A percentile compares a stretch with the other conserved stretches of the same genome.
Evolutionary conservation across 2,113 vertebrate species (phyloP).

Genomic region (Dascyllus trimaculatus): DNA sequence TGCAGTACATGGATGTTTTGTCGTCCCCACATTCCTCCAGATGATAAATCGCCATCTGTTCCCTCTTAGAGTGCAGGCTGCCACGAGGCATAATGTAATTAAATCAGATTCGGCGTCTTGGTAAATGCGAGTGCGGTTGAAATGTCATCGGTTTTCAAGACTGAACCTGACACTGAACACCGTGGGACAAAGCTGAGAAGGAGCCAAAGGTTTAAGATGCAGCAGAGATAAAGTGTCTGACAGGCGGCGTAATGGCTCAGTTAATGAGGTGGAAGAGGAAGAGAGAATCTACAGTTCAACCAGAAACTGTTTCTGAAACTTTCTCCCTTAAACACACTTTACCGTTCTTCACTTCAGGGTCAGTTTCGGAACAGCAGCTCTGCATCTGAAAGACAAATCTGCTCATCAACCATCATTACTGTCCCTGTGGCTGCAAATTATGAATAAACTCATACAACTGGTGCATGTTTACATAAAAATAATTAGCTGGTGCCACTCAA

Average conservation of each 20-base stretch:
- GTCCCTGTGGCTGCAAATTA: background rate
- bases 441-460: background rate
- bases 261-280: slow-evolving; percentile 40
- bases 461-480: background rate
- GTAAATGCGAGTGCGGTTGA: slow-evolving; percentile 22
- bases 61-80: slow-evolving; percentile 16
- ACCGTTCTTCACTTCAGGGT: slow-evolving; percentile 7
- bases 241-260: slow-evolving; percentile 21
- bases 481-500: background rate
- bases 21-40: slow-evolving; percentile 5
- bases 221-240: slow-evolving; percentile 15
- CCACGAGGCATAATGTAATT: slow-evolving; percentile 33
- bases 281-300: background rate
- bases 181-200: slow-evolving; percentile 10
- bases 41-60: slow-evolving; percentile 40
- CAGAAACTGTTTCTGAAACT: background rate
- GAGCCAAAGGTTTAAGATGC: slow-evolving; percentile 28
- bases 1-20: background rate
- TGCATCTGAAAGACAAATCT: slow-evolving; percentile 15
- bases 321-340: slow-evolving; percentile 12
- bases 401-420: background rate
- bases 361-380: background rate
- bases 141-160: slow-evolving; percentile 24
- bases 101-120: slow-evolving; percentile 34
- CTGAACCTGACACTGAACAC: slow-evolving; percentile 30